Conservation (phyloP, 2,888 invertebrate genomes). For the Erynnis tages region DNA sequence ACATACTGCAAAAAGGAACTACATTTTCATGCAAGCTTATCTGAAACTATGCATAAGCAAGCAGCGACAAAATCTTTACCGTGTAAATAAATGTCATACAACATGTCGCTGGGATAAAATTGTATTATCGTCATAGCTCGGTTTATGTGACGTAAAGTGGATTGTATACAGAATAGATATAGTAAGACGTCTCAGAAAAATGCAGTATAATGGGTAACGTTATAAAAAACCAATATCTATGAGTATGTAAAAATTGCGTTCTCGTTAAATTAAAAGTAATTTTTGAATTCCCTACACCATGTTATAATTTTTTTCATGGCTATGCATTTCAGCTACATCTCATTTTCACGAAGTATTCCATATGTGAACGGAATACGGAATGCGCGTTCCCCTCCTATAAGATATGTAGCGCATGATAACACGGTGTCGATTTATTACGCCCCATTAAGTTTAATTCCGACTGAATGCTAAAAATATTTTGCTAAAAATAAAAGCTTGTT, state of each 20-base stretch:
- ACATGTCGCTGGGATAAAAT: slow-evolving; percentile 25
- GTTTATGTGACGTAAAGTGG: slow-evolving; percentile 1
- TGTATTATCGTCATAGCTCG: slow-evolving; percentile 15
- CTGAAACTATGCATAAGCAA: slow-evolving; percentile 77
- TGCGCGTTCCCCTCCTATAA: slow-evolving; percentile 54
- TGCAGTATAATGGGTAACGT: too few species aligned
- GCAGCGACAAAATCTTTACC: slow-evolving; percentile 55
- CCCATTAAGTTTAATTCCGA: slow-evolving; percentile 31
- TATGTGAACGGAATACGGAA: slow-evolving; percentile 62
- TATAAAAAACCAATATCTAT: background rate
- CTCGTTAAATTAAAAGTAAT: too few species aligned
- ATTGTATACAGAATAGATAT: background rate
- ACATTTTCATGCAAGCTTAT: slow-evolving; percentile 75
- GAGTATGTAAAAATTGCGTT: too few species aligned
- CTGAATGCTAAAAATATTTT: slow-evolving; percentile 17
- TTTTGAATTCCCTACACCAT: background rate
- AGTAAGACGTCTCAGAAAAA: background rate
- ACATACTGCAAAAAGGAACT: slow-evolving; percentile 59
- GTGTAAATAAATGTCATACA: slow-evolving; percentile 50
- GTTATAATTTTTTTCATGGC: slow-evolving; percentile 20
- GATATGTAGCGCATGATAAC: slow-evolving; percentile 57
- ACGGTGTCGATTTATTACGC: slow-evolving; percentile 59
- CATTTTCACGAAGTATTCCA: slow-evolving; percentile 60
- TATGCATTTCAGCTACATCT: slow-evolving; percentile 38
- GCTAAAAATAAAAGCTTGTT: slow-evolving; percentile 5